Base-by-base conservation (phyloP, 2,797 vertebrate genomes). In the Cercopithecus neglectus region DNA sequence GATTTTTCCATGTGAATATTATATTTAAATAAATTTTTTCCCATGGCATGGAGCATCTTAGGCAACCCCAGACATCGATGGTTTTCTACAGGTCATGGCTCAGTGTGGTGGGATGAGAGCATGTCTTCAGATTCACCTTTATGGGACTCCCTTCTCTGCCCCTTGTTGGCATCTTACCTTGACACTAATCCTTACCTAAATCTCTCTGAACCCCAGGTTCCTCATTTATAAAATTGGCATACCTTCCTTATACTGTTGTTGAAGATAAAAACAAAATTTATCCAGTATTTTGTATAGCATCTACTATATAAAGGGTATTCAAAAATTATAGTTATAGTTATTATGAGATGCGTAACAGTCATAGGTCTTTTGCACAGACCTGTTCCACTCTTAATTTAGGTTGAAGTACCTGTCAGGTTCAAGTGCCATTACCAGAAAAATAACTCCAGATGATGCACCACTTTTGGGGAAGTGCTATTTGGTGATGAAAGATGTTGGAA, bases 41-140 rank as follows among this genome's bases (percentile, higher is more conserved):
- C 30, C 53, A 22, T 1, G 5, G 21, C 46, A 5, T 24, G 46
- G 36, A 36, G 41, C 24, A n/a, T 64, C 39, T 55, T 86, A 87
- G 28, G 12, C 8, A 8, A 28, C 28, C 4, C 5, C 72, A 3
- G 8, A 8, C 22, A 30, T 5, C 4, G 1, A 1, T 55, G 28
- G 19, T 72, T 75, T 85, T 53, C 13, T 64, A 8, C 19, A 86
- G 24, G 21, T 84, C 57, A 41, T 19, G 39, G 24, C 33, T 7
- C 5, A 26, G 4, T 1, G 0, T 46, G 26, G 14, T 14, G 13
- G n/a, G 53, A 39, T 53, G 48, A 39, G 53, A 41, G 8, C 3
- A 22, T 11, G 5, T 85, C 78, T 36, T 78, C 39, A 28, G 5
- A 6, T 8, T 83, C 33, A 30, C 28, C 16, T 22, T n/a, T 79